A percentile compares a stretch with the other conserved stretches of the same genome.
Conservation (phyloP, 2,888 invertebrate species). For the Morinoia aosen region DNA sequence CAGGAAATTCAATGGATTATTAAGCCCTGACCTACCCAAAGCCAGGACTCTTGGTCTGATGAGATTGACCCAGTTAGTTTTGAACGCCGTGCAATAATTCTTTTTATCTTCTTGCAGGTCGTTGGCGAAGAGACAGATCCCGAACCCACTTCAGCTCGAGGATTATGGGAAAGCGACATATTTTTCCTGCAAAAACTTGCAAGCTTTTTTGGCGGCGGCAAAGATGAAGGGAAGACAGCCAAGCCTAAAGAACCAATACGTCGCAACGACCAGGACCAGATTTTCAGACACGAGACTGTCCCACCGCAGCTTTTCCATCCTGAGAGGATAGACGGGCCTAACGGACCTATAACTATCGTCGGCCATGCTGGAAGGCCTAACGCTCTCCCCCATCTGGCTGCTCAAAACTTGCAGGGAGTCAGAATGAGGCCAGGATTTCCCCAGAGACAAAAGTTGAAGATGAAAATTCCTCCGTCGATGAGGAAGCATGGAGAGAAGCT, state of each 20-base stretch:
- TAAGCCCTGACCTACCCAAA: background rate
- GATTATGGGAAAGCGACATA: slow-evolving; percentile 63
- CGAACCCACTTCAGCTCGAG: background rate
- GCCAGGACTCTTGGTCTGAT: background rate
- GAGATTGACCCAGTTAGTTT: background rate
- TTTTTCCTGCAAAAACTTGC: slow-evolving; percentile 62
- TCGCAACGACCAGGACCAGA: background rate
- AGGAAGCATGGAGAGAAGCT: background rate
- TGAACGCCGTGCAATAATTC: background rate
- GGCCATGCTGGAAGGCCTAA: background rate
- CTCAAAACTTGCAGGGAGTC: background rate
- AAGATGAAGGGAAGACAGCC: slow-evolving; percentile 37
- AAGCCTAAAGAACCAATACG: background rate
- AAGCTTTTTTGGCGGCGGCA: slow-evolving; percentile 56
- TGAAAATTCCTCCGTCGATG: background rate
- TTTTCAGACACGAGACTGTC: slow-evolving; percentile 55
- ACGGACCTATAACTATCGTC: background rate
- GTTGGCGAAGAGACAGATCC: background rate
- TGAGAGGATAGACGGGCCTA: background rate
- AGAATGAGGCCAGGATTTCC: slow-evolving; percentile 13
- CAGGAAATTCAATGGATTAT: background rate
- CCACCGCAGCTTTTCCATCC: slow-evolving; percentile 57
- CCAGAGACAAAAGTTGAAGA: background rate
- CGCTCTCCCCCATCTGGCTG: background rate
- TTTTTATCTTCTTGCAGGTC: background rate